These are phyloP conservation scores for Amphiprion clarkii DNA, from an alignment of 2,797 vertebrate species.

Conservation along the genomic window DNA sequence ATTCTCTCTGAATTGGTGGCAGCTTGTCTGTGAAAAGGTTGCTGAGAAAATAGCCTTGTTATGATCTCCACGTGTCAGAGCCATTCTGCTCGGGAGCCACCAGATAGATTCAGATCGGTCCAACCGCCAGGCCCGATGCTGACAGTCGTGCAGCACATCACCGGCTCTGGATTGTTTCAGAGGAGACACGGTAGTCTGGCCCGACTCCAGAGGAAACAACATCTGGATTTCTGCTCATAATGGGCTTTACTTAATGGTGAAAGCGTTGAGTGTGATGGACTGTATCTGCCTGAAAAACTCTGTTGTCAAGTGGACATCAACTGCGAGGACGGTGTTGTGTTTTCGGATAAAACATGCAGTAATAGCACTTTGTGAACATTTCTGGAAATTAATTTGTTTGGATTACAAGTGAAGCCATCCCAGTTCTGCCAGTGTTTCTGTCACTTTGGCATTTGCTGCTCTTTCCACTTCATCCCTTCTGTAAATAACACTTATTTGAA, in stretches of 20 bases:
- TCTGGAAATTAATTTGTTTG: constrained; percentile 1
- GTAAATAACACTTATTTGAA: too few species aligned
- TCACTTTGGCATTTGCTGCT: constrained; percentile 10
- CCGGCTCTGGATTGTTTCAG: constrained; percentile 56
- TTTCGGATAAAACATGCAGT: neutral
- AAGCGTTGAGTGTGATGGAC: constrained; percentile 43
- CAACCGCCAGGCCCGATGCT: constrained; percentile 30
- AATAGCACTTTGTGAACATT: neutral
- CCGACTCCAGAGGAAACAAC: constrained; percentile 58
- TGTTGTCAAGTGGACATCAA: constrained; percentile 30
- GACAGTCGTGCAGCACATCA: constrained; percentile 45
- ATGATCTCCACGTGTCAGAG: constrained; percentile 29
- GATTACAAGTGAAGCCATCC: neutral
- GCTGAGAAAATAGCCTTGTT: constrained; percentile 23
- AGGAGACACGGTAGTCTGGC: constrained; percentile 58
- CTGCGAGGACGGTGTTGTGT: neutral
- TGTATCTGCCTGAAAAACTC: constrained; percentile 25
- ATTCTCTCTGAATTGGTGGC: neutral
- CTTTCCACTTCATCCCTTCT: neutral
- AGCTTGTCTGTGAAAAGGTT: constrained; percentile 8
- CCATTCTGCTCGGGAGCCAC: constrained; percentile 3
- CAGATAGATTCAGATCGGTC: constrained; percentile 14
- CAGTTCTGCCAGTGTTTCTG: neutral
- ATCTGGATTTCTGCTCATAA: constrained; percentile 68
- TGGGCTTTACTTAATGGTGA: constrained; percentile 40